These are phyloP conservation scores for Catocala fraxini DNA, from an alignment of 2,888 invertebrate species.

Conservation along the genomic window DNA sequence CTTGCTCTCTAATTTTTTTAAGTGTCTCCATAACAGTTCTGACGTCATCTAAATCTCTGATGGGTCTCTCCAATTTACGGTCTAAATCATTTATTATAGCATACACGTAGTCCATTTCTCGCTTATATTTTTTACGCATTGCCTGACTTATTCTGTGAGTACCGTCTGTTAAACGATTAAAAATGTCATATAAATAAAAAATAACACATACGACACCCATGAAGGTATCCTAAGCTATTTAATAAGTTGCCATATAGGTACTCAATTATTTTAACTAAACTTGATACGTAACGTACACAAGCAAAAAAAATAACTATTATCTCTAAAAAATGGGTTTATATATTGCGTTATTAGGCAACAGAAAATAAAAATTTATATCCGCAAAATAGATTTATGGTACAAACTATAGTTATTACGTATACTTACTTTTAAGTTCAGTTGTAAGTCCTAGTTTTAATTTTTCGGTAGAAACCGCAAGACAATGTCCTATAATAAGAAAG, in stretches of 20 bases:
- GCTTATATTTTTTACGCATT: slow-evolving; percentile 95
- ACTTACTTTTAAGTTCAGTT: slow-evolving; percentile 92
- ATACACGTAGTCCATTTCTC: slow-evolving; percentile 97
- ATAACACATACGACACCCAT: no score
- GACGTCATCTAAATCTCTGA: slow-evolving; percentile 97
- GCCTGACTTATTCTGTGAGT: slow-evolving; percentile 94
- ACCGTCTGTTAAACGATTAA: slow-evolving; percentile 81
- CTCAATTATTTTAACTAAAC: no score
- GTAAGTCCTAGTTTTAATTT: slow-evolving; percentile 94
- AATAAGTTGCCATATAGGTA: no score
- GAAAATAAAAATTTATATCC: no score
- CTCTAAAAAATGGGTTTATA: no score
- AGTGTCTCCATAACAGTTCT: slow-evolving; percentile 97
- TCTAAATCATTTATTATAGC: slow-evolving; percentile 97
- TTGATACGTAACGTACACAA: no score
- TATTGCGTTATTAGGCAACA: no score
- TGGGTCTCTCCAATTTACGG: slow-evolving; percentile 94
- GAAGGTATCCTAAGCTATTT: no score
- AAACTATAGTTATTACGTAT: not conserved
- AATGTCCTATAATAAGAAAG: slow-evolving; percentile 90
- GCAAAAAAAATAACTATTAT: no score
- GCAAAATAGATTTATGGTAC: no score
- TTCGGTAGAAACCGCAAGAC: slow-evolving; percentile 93
- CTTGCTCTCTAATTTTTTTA: slow-evolving; percentile 97
- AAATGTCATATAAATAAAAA: no score